Conservation (phyloP, 2,888 invertebrate species). For the Drosophila paracracens region DNA sequence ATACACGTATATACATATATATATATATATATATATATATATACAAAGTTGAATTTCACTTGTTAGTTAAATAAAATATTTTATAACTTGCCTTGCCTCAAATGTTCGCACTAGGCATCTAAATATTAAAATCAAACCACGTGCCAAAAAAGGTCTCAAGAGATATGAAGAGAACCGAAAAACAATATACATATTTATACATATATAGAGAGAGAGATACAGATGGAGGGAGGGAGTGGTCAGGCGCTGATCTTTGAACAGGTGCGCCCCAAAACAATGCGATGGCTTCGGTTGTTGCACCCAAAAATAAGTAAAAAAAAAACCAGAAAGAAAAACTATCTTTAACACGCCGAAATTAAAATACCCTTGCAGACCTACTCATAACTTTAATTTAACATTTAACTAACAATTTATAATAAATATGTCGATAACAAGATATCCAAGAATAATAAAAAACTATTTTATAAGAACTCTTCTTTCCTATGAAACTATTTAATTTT, state of each 20-base stretch:
- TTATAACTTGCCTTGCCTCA: conserved; percentile 26
- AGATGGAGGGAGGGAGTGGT: neutral
- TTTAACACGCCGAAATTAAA: neutral
- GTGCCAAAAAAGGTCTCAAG: conserved; percentile 20
- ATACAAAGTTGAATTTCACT: conserved; percentile 47
- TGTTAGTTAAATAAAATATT: conserved; percentile 22
- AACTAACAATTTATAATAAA: too few relatives aligned
- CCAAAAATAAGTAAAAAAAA: conserved; percentile 22
- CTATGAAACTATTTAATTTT: neutral
- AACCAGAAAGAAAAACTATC: conserved; percentile 9
- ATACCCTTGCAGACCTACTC: neutral
- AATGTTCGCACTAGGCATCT: conserved; percentile 12
- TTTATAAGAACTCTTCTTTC: neutral
- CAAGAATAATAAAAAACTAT: neutral
- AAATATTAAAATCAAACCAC: conserved; percentile 14
- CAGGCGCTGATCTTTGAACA: conserved; percentile 37
- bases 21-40: too few relatives aligned
- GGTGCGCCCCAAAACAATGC: conserved; percentile 41
- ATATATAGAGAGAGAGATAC: neutral
- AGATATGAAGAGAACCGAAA: neutral
- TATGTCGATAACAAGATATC: neutral
- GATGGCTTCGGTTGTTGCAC: conserved; percentile 55
- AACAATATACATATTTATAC: neutral
- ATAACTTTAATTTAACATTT: neutral
- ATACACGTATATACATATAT: neutral